Base-by-base conservation (phyloP, 2,797 vertebrate genomes). In the Typhlichthys subterraneus region DNA sequence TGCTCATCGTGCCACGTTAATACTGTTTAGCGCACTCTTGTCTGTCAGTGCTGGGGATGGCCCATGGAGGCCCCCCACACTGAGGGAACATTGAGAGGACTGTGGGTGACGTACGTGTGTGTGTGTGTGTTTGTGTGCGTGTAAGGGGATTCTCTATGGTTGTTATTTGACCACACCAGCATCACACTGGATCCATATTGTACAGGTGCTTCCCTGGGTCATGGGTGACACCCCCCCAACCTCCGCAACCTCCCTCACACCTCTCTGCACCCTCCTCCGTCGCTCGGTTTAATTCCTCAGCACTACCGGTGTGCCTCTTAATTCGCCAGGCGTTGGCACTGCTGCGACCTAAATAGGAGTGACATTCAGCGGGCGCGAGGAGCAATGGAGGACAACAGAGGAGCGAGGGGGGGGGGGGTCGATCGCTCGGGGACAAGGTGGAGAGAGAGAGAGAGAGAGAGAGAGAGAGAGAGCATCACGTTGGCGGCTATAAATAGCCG, bases 281-380 rank as follows among this genome's bases (percentile, higher is more conserved):
- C 67, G 5, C 13, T 57, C 8, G 11, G 12, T 38, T 7, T 38
- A 38, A 67, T 51, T 52, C 13, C 57, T 77, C 69, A 69, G 67
- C 67, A 80, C 83, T 65, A 50, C 73, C 57, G 79, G 72, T 71
- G 77, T 61, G 54, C 14, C 23, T 54, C 54, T 55, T 85, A 70
- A 79, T 76, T 65, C 57, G 42, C 55, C 57, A 54, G 71, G 56
- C 57, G 64, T 73, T 75, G 73, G 70, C 53, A 12, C 69, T 73
- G 54, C 3, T 47, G 70, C 87, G 91, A 90, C 91, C 91, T 79
- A 90, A 85, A 93, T 90, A 85, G 72, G 73, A 85, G 70, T 85
- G 89, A 84, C 83, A 65, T 84, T 84, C 68, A 52, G 73, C 78
- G 65, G 82, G 63, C 60, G 61, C 70, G 74, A 70, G 56, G 56